phyloP scores from a whole-genome alignment of 2,113 vertebrate genomes.

The Bambusicola thoracicus region DNA sequence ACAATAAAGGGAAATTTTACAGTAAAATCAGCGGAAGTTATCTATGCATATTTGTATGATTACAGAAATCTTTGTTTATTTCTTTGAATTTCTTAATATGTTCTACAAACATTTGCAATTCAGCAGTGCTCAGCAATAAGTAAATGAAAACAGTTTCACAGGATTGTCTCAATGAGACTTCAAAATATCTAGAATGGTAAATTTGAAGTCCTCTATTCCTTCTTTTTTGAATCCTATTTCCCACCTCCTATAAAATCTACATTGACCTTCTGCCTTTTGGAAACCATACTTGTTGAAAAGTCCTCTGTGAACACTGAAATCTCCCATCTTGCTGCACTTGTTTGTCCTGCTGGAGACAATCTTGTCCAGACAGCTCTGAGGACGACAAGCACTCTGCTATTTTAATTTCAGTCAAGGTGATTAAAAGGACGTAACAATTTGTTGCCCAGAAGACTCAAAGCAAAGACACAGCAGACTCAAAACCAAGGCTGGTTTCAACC shows the following conservation, averaged over 20 bases:
- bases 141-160: background rate
- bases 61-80: background rate
- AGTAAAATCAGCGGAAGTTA: background rate
- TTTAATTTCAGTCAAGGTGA: background rate
- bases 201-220: background rate
- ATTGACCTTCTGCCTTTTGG: background rate
- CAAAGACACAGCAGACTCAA: background rate
- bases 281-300: background rate
- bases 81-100: background rate
- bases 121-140: background rate
- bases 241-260: background rate
- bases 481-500: background rate
- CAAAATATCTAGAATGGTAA: background rate
- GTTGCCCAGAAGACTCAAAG: background rate
- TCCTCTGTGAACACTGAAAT: background rate
- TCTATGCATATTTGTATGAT: background rate
- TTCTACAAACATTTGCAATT: background rate
- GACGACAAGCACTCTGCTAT: background rate
- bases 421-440: background rate
- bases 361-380: background rate
- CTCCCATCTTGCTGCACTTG: background rate
- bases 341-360: background rate
- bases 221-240: background rate
- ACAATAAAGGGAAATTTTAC: background rate
- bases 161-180: background rate